Percentiles rank a stretch among this genome's conserved stretches.
phyloP scores from a whole-genome alignment of 1,140 invertebrate genomes.

The Gonioctena quinquepunctata region DNA sequence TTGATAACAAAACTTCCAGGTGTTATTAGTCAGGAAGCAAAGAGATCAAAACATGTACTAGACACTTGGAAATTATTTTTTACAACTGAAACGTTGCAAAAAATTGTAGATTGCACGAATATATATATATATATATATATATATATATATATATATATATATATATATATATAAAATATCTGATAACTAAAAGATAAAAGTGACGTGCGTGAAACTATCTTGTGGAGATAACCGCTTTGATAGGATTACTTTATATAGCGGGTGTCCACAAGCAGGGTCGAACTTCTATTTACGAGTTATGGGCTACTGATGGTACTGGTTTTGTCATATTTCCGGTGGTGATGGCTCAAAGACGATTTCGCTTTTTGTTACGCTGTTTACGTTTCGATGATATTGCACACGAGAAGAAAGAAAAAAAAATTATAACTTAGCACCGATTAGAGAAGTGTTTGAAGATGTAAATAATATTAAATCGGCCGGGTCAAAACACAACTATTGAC shows the following conservation, averaged over 20 bases:
- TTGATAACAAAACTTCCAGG: neutral
- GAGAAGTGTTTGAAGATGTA: neutral
- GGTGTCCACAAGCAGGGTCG: neutral
- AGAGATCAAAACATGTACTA: neutral
- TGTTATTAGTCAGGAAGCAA: neutral
- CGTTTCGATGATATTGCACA: neutral
- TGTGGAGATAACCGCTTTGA: neutral
- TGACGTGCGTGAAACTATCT: neutral
- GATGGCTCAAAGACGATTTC: neutral
- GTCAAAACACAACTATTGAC: neutral
- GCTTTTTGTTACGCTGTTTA: neutral
- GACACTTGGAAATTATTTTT: slow-evolving; percentile 11
- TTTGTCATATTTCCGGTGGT: neutral
- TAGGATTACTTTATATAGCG: neutral
- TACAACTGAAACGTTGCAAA: neutral
- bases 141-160: too few species aligned
- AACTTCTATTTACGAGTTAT: neutral
- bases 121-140: too few species aligned
- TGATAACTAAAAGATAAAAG: neutral
- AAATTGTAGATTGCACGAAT: too few species aligned
- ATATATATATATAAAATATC: too few species aligned
- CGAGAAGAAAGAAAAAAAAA: neutral
- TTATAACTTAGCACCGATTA: neutral
- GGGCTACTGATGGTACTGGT: neutral
- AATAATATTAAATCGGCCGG: neutral